Conservation (phyloP, 2,113 vertebrate species). For the Mustela nigripes region DNA sequence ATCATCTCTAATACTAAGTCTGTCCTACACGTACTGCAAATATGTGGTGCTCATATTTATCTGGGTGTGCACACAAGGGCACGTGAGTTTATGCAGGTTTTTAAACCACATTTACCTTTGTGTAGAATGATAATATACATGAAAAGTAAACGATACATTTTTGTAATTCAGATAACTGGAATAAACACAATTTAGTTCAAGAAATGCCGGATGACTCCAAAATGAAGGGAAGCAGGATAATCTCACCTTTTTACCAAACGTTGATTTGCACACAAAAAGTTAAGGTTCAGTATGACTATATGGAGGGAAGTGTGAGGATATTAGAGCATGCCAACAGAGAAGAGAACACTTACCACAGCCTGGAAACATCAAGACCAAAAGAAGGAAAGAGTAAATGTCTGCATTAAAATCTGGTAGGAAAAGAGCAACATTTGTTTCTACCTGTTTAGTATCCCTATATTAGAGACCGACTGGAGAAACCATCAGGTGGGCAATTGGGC, state of each 20-base stretch:
- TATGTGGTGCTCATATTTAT: not conserved
- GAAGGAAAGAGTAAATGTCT: slow-evolving; percentile 94
- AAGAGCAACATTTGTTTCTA: slow-evolving; percentile 77
- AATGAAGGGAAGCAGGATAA: slow-evolving; percentile 75
- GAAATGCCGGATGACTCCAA: slow-evolving; percentile 73
- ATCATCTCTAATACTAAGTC: too few relatives aligned
- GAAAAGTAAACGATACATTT: slow-evolving; percentile 71
- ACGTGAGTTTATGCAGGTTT: not conserved
- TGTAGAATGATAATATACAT: not conserved
- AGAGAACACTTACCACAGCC: slow-evolving; percentile 97
- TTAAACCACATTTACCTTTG: not conserved
- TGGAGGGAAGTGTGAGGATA: slow-evolving; percentile 80
- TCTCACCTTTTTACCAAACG: slow-evolving; percentile 67
- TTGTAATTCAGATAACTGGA: slow-evolving; percentile 76
- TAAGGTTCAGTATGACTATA: slow-evolving; percentile 84
- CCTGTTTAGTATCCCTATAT: slow-evolving; percentile 69
- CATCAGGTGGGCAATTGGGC: slow-evolving; percentile 41
- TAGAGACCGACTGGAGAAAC: slow-evolving; percentile 40
- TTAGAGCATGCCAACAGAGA: slow-evolving; percentile 89
- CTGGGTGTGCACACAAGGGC: not conserved
- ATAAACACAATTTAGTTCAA: slow-evolving; percentile 85
- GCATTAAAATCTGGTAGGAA: slow-evolving; percentile 89
- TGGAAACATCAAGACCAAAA: slow-evolving; percentile 91
- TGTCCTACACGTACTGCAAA: not conserved
- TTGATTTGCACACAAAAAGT: slow-evolving; percentile 67